Evolutionary conservation across 2,797 vertebrate genomes (phyloP).

Genomic region (Leucoraja ocellata): DNA sequence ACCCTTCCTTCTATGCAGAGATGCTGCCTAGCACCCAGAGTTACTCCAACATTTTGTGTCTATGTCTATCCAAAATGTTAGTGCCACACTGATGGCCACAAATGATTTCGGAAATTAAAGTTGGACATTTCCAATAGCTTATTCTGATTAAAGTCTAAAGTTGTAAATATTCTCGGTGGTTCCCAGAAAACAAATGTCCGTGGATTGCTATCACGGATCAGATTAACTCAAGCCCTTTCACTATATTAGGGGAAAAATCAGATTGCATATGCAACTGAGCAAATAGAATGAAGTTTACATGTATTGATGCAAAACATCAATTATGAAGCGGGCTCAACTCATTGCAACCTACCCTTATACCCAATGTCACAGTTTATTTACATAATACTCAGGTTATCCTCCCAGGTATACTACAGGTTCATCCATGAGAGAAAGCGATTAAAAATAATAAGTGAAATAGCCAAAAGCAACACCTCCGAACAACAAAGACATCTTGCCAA

Average conservation of each 20-base stretch:
- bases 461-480: background rate
- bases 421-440: background rate
- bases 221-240: background rate
- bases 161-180: background rate
- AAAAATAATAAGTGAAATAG: background rate
- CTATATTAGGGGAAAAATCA: background rate
- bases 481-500: background rate
- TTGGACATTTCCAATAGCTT: too few relatives aligned
- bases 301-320: background rate
- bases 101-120: background rate
- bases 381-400: background rate
- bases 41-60: too few relatives aligned
- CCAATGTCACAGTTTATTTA: constrained; percentile 4
- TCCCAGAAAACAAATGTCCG: background rate
- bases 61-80: too few relatives aligned
- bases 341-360: background rate
- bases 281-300: background rate
- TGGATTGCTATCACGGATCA: background rate
- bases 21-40: too few relatives aligned
- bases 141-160: background rate
- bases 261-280: background rate
- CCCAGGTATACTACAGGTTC: background rate
- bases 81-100: background rate
- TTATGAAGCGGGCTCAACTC: background rate
- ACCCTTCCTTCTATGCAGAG: too few relatives aligned